Evolutionary conservation across 2,888 invertebrate genomes (phyloP), one percentile per base, ranked within the genome.

Genomic region (Drosophila incognita): DNA sequence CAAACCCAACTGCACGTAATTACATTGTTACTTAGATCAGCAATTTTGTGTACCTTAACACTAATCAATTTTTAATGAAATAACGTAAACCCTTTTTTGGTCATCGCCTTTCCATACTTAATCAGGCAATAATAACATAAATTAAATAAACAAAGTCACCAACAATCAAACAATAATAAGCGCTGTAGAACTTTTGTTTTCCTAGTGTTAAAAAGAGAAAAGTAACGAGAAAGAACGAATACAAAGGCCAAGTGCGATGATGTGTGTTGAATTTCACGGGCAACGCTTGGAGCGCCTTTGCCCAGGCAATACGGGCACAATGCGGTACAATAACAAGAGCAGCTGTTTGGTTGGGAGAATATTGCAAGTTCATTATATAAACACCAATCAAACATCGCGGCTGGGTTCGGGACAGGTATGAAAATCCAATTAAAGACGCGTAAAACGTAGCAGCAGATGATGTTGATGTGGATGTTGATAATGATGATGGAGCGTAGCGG

Each of bases 311-410:
- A 13, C 7, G 51, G 42, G 11, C 18, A 67, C 48, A 46, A 49
- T 36, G 21, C 27, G 31, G 65, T 57, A 83, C 66, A 80, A 78
- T 64, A 73, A 74, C 61, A 75, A 73, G 72, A 79, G 77, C 88
- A 81, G 87, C 86, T 83, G 73, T 66, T 76, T 60, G 21, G n/a
- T 31, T 60, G 52, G 35, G 24, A 66, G 82, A 90, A 89, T 88
- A 90, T 81, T 90, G 90, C 90, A 87, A 90, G 84, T 79, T 88
- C 87, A 88, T 88, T 90, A 89, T 84, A 88, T 81, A 90, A 89
- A 89, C 86, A 90, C 74, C 81, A 90, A 90, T 83, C 87, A 90
- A 87, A 90, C 71, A 76, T 74, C 62, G 72, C 73, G 71, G 60
- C 53, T 66, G 2, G 51, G 49, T 40, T 54, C 52, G 78, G 76